A percentile compares a stretch with the other conserved stretches of the same genome.
Conservation (phyloP, 1,140 invertebrate species). For the Lepidurus arcticus region DNA sequence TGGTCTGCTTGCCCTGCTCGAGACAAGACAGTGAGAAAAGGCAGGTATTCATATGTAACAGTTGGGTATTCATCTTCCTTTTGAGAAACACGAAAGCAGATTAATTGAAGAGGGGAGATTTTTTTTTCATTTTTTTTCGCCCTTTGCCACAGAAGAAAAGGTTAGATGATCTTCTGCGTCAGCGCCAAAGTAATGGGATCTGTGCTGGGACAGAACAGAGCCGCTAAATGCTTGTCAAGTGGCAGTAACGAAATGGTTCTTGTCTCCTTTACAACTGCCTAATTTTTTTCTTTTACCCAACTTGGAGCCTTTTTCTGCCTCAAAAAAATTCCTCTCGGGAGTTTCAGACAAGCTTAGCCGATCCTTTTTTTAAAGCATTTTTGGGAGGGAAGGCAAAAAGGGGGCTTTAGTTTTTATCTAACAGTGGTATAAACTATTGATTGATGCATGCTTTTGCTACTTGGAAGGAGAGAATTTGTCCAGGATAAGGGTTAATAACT, state of each 20-base stretch:
- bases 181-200: slow-evolving; percentile 15
- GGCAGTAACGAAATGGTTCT: slow-evolving; percentile 18
- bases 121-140: not conserved
- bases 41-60: not conserved
- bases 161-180: not conserved
- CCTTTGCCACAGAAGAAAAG: not conserved
- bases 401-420: not conserved
- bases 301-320: not conserved
- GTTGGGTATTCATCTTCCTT: slow-evolving; percentile 11
- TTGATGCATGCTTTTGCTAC: slow-evolving; percentile 1
- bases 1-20: not conserved
- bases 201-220: slow-evolving; percentile 17
- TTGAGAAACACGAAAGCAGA: slow-evolving; percentile 6
- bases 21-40: not conserved
- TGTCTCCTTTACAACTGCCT: slow-evolving; percentile 13
- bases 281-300: not conserved
- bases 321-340: not conserved
- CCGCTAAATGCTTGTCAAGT: slow-evolving; percentile 21
- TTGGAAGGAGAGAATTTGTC: not conserved
- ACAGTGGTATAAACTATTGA: not conserved
- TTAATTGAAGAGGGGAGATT: not conserved
- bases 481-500: slow-evolving; percentile 6
- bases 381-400: no score
- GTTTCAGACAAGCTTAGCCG: not conserved
- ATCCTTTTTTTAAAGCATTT: not conserved